Evolutionary conservation across 1,140 invertebrate species (phyloP), one percentile per base, ranked within the genome.

Genomic region (Apocrypta bakeri): DNA sequence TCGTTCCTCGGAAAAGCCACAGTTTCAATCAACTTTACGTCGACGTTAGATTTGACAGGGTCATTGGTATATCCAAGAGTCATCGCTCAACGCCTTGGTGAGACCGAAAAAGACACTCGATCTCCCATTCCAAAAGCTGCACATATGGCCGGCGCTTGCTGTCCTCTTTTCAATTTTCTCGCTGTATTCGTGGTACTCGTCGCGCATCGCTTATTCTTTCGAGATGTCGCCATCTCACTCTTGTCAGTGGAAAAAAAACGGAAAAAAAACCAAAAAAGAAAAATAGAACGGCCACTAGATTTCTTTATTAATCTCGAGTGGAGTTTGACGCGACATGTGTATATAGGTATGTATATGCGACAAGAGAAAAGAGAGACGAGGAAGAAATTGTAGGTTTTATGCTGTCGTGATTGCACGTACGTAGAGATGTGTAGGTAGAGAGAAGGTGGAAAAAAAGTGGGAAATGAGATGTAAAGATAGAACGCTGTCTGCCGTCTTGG

Each of bases 111-210:
- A 37, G 29, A 71, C 24, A 71, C 29, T 71, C 21, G 29, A 21
- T 6, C 48, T 56, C 48, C 48, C 48, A 21, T 56, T 56, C 48
- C 31, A 17, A 71, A 31, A 31, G 29, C 21, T 37, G 69, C 69
- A 37, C 69, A 71, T 21, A 71, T 71, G 69, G 69, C 29, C 31
- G 21, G 31, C 69, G 69, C 29, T 37, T 71, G 17, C 48, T 21
- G 14, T 33, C 69, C 69, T 71, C 31, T 71, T 71, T 71, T 71
- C 69, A 71, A 71, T 71, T 71, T 71, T 31, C 69, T 71, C 69
- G n/a, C 31, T 71, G 37, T 37, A 71, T 29, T 66, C 33, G 33
- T 29, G 21, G 27, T 71, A 71, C 29, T n/a, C 14, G 69, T n/a
- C 69, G 33, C 69, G 69, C 69, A 21, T 29, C 69, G 31, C 69